phyloP scores from a whole-genome alignment of 1,140 invertebrate genomes.

The Formica exsecta region DNA sequence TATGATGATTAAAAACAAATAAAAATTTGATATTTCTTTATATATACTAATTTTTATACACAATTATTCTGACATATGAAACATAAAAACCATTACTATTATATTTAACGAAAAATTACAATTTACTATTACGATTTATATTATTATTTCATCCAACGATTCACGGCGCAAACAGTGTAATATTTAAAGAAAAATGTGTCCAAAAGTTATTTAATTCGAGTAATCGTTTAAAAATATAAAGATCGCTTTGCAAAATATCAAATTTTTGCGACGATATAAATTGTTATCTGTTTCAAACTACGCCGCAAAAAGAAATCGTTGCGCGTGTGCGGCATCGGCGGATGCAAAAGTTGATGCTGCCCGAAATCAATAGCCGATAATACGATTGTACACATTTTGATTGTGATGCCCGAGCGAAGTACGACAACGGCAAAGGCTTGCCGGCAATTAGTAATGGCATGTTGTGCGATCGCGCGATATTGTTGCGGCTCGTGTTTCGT shows the following conservation, averaged over 20 bases:
- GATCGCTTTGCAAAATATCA: neutral
- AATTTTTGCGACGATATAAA: constrained; percentile 3
- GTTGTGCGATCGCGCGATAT: constrained; percentile 55
- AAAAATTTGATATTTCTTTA: too few relatives aligned
- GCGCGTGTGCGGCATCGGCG: constrained; percentile 2
- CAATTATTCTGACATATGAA: neutral
- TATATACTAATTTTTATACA: too few relatives aligned
- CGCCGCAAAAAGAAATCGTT: neutral
- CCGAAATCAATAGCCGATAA: constrained; percentile 71
- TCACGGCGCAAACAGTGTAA: neutral
- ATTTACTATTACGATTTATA: neutral
- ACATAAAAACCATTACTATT: neutral
- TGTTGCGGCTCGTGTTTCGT: constrained; percentile 42
- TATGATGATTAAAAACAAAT: too few relatives aligned
- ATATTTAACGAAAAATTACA: neutral
- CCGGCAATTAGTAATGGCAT: constrained; percentile 69
- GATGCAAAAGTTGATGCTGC: constrained; percentile 63
- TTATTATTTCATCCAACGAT: neutral
- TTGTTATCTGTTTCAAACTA: neutral
- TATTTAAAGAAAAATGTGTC: neutral
- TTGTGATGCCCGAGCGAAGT: constrained; percentile 55
- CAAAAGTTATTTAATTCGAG: neutral
- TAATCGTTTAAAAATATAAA: neutral
- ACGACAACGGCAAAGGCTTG: constrained; percentile 64
- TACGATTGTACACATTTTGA: constrained; percentile 61